phyloP scores from a whole-genome alignment of 2,113 vertebrate species.

The Tamias sibiricus region DNA sequence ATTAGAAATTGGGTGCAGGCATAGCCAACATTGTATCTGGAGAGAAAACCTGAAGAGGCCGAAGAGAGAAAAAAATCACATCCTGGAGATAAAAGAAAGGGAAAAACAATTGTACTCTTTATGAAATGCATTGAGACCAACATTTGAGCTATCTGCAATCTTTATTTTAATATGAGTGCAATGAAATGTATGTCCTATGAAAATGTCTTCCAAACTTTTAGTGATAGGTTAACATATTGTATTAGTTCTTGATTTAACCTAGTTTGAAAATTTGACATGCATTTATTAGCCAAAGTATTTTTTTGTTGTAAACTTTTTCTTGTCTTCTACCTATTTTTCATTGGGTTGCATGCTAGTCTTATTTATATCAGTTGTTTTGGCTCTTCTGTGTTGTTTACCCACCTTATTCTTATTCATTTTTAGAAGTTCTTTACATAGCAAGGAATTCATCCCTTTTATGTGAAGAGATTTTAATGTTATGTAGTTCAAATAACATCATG shows the following conservation, averaged over 20 bases:
- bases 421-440: conserved; percentile 3
- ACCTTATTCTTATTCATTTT: not conserved
- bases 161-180: not conserved
- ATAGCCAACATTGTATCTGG: not conserved
- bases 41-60: not conserved
- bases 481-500: not conserved
- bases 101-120: not conserved
- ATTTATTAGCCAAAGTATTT: not conserved
- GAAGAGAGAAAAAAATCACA: not conserved
- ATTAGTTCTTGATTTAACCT: not conserved
- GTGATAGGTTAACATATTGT: not conserved
- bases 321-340: not conserved
- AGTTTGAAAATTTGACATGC: not conserved
- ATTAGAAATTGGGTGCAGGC: conserved; percentile 3
- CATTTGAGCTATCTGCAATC: not conserved
- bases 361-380: not conserved
- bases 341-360: too few relatives aligned
- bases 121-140: not conserved
- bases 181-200: not conserved
- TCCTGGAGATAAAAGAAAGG: not conserved
- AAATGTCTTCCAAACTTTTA: not conserved
- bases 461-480: not conserved
- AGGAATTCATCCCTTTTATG: not conserved
- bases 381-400: conserved; percentile 9
- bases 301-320: not conserved